Percentiles rank a stretch among this genome's conserved stretches.
phyloP scores from a whole-genome alignment of 2,797 vertebrate species.

The Eulemur albifrons region DNA sequence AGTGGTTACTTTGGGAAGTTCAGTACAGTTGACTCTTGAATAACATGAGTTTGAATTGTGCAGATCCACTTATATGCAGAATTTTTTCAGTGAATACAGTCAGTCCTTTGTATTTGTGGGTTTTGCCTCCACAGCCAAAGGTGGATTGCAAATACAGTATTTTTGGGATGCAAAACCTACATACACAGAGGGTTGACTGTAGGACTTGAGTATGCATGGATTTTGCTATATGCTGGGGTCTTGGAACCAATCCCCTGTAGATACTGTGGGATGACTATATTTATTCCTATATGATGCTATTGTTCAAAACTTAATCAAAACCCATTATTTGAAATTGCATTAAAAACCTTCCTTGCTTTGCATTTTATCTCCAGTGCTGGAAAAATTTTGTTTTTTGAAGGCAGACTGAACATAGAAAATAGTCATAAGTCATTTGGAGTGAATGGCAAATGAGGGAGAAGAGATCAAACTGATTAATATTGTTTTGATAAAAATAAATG shows the following conservation, averaged over 20 bases:
- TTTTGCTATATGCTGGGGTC: background rate
- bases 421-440: background rate
- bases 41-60: background rate
- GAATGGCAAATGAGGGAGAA: background rate
- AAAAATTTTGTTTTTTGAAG: constrained; percentile 15
- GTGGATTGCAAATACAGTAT: background rate
- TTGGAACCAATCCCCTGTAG: background rate
- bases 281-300: background rate
- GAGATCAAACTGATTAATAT: background rate
- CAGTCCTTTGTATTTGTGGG: background rate
- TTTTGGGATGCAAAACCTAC: background rate
- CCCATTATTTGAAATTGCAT: background rate
- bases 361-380: background rate
- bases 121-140: background rate
- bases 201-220: background rate
- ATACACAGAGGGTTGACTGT: background rate
- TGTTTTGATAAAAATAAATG: background rate
- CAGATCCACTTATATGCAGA: background rate
- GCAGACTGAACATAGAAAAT: constrained; percentile 14
- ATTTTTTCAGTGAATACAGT: background rate
- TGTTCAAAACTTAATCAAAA: background rate
- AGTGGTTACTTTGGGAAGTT: background rate
- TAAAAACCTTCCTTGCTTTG: background rate
- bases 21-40: background rate
- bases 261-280: background rate